These are phyloP conservation scores for Hirtodrosophila alboralis DNA, from an alignment of 2,888 invertebrate genomes.

Conservation along the genomic window DNA sequence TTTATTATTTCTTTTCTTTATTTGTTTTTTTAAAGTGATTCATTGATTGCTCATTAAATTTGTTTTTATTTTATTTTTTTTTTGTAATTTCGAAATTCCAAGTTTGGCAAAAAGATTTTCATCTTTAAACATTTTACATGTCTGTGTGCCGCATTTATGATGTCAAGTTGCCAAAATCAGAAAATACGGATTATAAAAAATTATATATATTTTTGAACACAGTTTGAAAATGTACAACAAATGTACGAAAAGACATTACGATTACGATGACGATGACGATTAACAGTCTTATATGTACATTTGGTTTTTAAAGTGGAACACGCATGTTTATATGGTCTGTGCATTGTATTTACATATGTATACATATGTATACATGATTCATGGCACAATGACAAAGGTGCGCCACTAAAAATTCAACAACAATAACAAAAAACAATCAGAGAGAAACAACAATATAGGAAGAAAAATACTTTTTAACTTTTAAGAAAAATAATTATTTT, in stretches of 20 bases:
- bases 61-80: not conserved
- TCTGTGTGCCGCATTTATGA: not conserved
- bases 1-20: conserved; percentile 11
- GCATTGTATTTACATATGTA: conserved; percentile 51
- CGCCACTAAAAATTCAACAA: conserved; percentile 50
- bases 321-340: conserved; percentile 54
- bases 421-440: conserved; percentile 22
- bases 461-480: no score
- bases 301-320: conserved; percentile 70
- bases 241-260: no score
- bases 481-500: conserved; percentile 20
- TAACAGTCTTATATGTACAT: conserved; percentile 36
- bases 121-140: conserved; percentile 21
- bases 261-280: conserved; percentile 31
- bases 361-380: conserved; percentile 66
- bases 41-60: conserved; percentile 20
- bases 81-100: conserved; percentile 35
- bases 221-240: conserved; percentile 27
- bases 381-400: conserved; percentile 68
- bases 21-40: conserved; percentile 31
- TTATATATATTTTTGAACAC: conserved; percentile 44
- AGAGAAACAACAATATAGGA: conserved; percentile 11
- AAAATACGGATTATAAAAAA: conserved; percentile 58
- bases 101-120: conserved; percentile 33
- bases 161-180: conserved; percentile 7